phyloP scores from a whole-genome alignment of 2,113 vertebrate genomes.

The Cairina moschata region DNA sequence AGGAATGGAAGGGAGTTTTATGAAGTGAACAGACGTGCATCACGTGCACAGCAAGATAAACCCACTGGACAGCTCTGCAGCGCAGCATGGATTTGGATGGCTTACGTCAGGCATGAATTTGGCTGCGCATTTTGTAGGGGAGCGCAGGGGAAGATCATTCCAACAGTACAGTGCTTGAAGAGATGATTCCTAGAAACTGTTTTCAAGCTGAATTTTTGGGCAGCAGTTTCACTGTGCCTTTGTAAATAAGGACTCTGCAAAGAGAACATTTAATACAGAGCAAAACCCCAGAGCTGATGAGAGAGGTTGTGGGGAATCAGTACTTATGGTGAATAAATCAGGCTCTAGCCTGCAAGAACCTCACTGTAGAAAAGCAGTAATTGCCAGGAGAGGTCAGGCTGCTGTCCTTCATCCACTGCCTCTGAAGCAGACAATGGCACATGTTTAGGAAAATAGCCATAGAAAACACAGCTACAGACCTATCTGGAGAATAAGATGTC shows the following conservation, averaged over 20 bases:
- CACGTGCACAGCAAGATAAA: not conserved
- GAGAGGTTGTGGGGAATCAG: not conserved
- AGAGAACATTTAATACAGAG: not conserved
- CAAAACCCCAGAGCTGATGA: not conserved
- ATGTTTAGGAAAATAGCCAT: not conserved
- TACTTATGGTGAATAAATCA: not conserved
- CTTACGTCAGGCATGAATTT: not conserved
- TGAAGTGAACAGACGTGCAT: not conserved
- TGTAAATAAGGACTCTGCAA: not conserved
- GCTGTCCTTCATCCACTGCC: not conserved
- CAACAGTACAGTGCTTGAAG: not conserved
- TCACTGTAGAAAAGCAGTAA: not conserved
- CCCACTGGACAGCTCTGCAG: not conserved
- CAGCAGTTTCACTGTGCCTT: not conserved
- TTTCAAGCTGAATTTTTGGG: not conserved
- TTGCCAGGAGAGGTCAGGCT: not conserved
- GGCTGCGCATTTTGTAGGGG: not conserved
- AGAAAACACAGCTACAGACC: not conserved
- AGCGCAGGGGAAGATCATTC: not conserved
- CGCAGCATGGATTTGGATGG: not conserved
- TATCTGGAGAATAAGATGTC: not conserved
- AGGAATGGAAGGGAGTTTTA: not conserved
- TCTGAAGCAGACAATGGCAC: not conserved
- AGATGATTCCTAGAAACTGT: not conserved
- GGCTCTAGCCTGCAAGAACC: not conserved